Conservation (phyloP, 2,888 invertebrate species). For the Caenorhabditis sp. region DNA sequence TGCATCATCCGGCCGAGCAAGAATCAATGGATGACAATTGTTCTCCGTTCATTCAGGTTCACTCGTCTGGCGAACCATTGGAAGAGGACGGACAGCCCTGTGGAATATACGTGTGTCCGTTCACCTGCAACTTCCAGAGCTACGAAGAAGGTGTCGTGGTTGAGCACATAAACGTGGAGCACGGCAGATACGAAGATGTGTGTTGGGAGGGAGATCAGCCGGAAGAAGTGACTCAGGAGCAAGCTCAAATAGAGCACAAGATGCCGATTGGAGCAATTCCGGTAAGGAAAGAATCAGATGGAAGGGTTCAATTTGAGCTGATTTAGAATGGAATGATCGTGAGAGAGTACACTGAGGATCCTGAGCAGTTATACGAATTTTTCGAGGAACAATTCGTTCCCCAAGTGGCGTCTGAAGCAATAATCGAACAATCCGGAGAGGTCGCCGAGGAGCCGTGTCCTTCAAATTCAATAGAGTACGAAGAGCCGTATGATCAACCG, state of each 20-base stretch:
- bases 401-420: constrained; percentile 2
- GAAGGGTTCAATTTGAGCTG: background rate
- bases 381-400: constrained; percentile 21
- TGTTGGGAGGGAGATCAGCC: constrained; percentile 7
- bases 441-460: background rate
- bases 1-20: background rate
- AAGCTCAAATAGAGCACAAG: background rate
- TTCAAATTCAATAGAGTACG: background rate
- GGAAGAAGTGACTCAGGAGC: background rate
- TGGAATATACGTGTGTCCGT: constrained; percentile 38
- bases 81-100: background rate
- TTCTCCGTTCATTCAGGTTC: background rate
- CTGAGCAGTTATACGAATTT: constrained; percentile 9
- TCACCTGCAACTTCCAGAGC: constrained; percentile 52
- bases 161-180: constrained; percentile 52
- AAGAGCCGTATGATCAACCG: too few relatives aligned
- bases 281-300: background rate
- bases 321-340: constrained; percentile 10
- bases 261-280: background rate
- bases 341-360: background rate
- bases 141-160: constrained; percentile 35
- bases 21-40: constrained; percentile 6
- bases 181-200: constrained; percentile 29
- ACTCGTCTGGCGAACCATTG: background rate
- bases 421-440: background rate